These are phyloP conservation scores for Homalodisca vitripennis DNA, from an alignment of 1,140 invertebrate species.

Conservation along the genomic window DNA sequence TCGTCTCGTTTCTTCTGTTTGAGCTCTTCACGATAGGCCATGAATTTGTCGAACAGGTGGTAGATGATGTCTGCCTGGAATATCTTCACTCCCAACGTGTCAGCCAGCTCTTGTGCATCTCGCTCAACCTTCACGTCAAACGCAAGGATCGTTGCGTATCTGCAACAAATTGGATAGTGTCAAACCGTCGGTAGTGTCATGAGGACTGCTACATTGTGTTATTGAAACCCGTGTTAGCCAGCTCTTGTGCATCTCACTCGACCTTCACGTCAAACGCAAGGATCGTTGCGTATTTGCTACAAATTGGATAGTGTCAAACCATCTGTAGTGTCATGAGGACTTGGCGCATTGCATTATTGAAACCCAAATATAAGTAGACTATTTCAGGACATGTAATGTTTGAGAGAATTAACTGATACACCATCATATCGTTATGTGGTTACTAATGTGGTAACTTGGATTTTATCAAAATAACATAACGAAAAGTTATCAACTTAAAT, in stretches of 20 bases:
- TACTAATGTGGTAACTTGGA: no score
- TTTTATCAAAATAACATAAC: no score
- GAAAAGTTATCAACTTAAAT: no score
- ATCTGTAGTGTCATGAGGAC: no score
- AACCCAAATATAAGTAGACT: no score
- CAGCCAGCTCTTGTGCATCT: constrained; percentile 97
- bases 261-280: constrained; percentile 99
- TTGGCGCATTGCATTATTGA: no score
- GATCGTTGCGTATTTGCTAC: constrained; percentile 93
- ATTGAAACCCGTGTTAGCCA: constrained; percentile 96
- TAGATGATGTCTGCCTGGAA: constrained; percentile 99
- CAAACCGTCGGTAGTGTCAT: no score
- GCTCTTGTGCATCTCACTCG: constrained; percentile 94
- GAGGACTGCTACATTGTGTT: no score
- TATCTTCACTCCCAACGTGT: constrained; percentile 91
- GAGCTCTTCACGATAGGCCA: constrained; percentile 90
- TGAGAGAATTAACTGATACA: no score
- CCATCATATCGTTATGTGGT: no score
- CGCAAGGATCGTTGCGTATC: constrained; percentile 96
- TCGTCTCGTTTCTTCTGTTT: constrained; percentile 91
- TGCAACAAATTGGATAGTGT: constrained; percentile 50
- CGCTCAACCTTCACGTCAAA: constrained; percentile 99
- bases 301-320: no score
- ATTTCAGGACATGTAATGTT: no score
- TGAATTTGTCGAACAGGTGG: constrained; percentile 98